Base-by-base conservation (phyloP, 2,113 vertebrate species). In the Electrona antarctica region DNA sequence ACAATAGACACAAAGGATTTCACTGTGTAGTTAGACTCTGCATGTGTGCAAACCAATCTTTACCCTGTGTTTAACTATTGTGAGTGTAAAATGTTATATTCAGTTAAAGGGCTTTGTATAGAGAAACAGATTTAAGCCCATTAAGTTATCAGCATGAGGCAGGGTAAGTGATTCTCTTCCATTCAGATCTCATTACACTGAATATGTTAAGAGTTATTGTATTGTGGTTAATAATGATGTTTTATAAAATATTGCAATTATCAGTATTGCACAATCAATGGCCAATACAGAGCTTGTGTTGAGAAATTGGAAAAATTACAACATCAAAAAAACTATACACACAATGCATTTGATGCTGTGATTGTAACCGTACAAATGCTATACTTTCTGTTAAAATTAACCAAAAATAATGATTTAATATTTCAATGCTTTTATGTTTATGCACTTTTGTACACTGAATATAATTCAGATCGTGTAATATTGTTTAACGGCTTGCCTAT, bases 401-500 rank as follows among this genome's bases (percentile, higher is more conserved):
- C 48, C 51, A 54, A 63, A 61, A 50, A 46, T 60, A 21, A 71
- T 78, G 33, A 57, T 76, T 83, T 41, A 41, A 41, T 41, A 41
- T 41, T 41, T 41, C 33, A 41, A 41, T 2, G 33, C 5, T 41
- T 41, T 41, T 41, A 3, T 41, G 33, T 41, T 41, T 41, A 6
- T 41, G 21, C 5, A 41, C 33, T 41, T 41, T 1, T 2, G 6
- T 46, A 41, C 10, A 13, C 55, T 73, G 67, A 50, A 45, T 41
- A 41, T 41, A 6, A 41, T 6, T 41, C 33, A 41, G 33, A 41
- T 41, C 33, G 3, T 41, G 5, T 41, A 41, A 4, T 41, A 41
- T 41, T 41, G 33, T 41, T 41, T 41, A 4, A 41, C 33, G 7
- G 64, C 72, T 66, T 66, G 65, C 71, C 77, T 82, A 78, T 15